Percentiles rank a stretch among this genome's conserved stretches.
Evolutionary conservation across 1,140 invertebrate genomes (phyloP).

Genomic region (Drosophila cardini): DNA sequence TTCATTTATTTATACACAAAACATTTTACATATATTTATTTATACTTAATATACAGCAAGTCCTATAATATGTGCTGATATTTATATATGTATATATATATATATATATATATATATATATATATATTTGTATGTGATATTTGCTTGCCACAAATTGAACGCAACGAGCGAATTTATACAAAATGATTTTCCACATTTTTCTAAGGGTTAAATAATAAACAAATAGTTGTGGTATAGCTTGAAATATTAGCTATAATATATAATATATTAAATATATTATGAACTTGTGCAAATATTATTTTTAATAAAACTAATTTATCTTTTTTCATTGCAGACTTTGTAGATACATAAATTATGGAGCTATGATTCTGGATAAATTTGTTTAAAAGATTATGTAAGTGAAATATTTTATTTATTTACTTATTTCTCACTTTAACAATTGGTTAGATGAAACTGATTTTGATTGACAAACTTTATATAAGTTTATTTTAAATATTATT

Average conservation of each 20-base stretch:
- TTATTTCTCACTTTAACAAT: neutral
- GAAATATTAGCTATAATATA: no score
- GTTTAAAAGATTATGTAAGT: no score
- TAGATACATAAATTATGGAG: no score
- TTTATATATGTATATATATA: neutral
- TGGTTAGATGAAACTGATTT: neutral
- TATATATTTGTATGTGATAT: conserved; percentile 17
- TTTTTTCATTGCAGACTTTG: no score
- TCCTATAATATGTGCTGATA: no score
- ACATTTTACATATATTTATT: neutral
- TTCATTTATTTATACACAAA: neutral
- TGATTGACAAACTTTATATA: no score
- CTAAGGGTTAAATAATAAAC: neutral
- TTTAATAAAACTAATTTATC: no score
- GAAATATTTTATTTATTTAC: neutral
- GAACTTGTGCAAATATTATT: no score
- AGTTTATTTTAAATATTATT: no score
- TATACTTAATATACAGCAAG: neutral
- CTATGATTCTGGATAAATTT: no score
- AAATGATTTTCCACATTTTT: neutral
- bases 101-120: conserved; percentile 6
- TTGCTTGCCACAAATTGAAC: conserved; percentile 41
- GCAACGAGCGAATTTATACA: conserved; percentile 38
- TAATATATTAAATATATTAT: neutral
- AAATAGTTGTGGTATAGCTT: neutral